Conservation (phyloP, 2,888 invertebrate genomes). For the Metellina segmentata region DNA sequence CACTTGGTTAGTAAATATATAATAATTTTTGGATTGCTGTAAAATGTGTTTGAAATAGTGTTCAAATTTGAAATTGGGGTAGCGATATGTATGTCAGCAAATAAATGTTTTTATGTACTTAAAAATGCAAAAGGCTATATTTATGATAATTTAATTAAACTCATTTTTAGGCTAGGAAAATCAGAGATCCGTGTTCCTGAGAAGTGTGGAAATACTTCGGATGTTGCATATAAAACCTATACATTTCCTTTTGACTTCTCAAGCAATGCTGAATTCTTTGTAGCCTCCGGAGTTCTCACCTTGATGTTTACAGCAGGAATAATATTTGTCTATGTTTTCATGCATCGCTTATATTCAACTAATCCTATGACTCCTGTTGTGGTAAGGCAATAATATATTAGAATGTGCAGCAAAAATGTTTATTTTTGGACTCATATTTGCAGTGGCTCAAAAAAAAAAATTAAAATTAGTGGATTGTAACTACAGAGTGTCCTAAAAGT, state of each 20-base stretch:
- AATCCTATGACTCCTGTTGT: slow-evolving; percentile 74
- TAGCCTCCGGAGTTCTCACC: slow-evolving; percentile 86
- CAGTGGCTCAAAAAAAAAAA: too few relatives aligned
- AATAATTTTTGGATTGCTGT: too few relatives aligned
- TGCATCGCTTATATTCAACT: slow-evolving; percentile 72
- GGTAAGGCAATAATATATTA: slow-evolving; percentile 45
- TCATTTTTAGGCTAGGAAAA: slow-evolving; percentile 60
- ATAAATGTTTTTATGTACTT: not conserved
- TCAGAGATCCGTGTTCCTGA: slow-evolving; percentile 60
- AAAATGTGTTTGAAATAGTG: too few relatives aligned
- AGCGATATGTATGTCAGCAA: too few relatives aligned
- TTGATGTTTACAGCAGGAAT: slow-evolving; percentile 84
- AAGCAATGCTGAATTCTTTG: slow-evolving; percentile 86
- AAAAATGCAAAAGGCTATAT: not conserved
- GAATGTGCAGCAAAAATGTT: too few relatives aligned
- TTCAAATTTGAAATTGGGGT: too few relatives aligned
- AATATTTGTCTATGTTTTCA: slow-evolving; percentile 82
- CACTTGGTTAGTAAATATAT: too few relatives aligned
- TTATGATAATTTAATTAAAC: not conserved
- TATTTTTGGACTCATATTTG: too few relatives aligned
- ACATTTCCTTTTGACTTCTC: slow-evolving; percentile 81
- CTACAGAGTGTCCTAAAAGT: too few relatives aligned
- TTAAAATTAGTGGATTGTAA: too few relatives aligned
- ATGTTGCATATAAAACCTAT: slow-evolving; percentile 45
- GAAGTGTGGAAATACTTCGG: slow-evolving; percentile 50